Conservation (phyloP, 2,888 invertebrate genomes). For the Pachymerium ferrugineum region DNA sequence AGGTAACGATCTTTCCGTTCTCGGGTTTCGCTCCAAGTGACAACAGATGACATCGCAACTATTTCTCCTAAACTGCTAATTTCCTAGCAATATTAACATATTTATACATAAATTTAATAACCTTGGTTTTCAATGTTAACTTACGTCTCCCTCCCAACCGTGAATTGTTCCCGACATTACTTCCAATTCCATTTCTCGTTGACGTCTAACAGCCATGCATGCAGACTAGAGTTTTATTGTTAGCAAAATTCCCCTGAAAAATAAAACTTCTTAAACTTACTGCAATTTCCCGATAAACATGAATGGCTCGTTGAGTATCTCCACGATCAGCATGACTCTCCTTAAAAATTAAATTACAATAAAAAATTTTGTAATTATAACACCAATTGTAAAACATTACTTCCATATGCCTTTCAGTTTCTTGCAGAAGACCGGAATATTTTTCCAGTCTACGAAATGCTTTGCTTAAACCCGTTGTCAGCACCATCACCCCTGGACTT, state of each 20-base stretch:
- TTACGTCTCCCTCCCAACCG: slow-evolving; percentile 81
- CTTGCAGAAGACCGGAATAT: slow-evolving; percentile 79
- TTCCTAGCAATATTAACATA: slow-evolving; percentile 48
- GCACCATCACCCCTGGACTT: slow-evolving; percentile 75
- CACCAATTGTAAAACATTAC: slow-evolving; percentile 39
- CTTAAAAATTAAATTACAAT: slow-evolving; percentile 41
- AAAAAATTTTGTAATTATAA: slow-evolving; percentile 30
- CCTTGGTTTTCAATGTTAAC: too few relatives aligned
- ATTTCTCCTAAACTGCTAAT: slow-evolving; percentile 73
- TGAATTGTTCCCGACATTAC: slow-evolving; percentile 89
- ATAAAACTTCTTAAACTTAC: slow-evolving; percentile 55
- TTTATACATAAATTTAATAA: neutral
- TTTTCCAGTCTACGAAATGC: slow-evolving; percentile 92
- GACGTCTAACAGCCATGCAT: slow-evolving; percentile 78
- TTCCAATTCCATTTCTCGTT: slow-evolving; percentile 93
- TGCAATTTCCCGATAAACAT: slow-evolving; percentile 90
- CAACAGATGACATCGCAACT: slow-evolving; percentile 85
- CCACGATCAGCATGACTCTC: slow-evolving; percentile 93
- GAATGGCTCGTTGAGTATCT: slow-evolving; percentile 90
- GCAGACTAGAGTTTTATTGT: slow-evolving; percentile 58
- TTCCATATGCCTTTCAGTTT: slow-evolving; percentile 90
- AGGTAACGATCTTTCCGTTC: slow-evolving; percentile 70
- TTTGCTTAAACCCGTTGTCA: slow-evolving; percentile 88
- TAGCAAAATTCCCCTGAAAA: neutral
- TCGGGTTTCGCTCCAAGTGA: slow-evolving; percentile 73